These are phyloP conservation scores for Antennarius striatus DNA, from an alignment of 2,113 vertebrate species.

Conservation along the genomic window DNA sequence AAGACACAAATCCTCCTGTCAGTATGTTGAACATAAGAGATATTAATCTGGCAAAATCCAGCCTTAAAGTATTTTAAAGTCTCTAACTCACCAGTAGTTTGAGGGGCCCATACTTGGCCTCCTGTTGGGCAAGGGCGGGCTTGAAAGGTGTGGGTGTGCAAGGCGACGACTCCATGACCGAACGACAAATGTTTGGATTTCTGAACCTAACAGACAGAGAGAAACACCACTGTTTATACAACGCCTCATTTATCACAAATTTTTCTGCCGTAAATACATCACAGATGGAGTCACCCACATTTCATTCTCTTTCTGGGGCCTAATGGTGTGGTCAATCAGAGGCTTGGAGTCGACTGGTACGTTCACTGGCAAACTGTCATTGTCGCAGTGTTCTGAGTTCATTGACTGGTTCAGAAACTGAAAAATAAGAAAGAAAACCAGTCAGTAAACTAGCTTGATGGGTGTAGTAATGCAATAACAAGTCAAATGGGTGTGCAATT, in stretches of 20 bases:
- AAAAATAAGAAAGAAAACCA: slow-evolving; percentile 26
- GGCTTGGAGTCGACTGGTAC: slow-evolving; percentile 86
- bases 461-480: background rate
- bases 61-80: background rate
- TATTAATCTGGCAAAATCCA: background rate
- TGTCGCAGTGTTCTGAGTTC: slow-evolving; percentile 85
- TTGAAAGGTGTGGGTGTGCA: slow-evolving; percentile 95
- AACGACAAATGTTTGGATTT: slow-evolving; percentile 92
- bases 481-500: background rate
- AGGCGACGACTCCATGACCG: slow-evolving; percentile 91
- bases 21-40: slow-evolving; percentile 3
- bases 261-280: background rate
- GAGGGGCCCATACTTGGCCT: slow-evolving; percentile 91
- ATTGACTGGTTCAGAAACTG: slow-evolving; percentile 94
- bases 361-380: slow-evolving; percentile 82
- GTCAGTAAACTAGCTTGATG: background rate
- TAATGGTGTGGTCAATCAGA: slow-evolving; percentile 79
- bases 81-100: slow-evolving; percentile 90
- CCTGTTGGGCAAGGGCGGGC: slow-evolving; percentile 88
- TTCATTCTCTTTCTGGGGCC: slow-evolving; percentile 90
- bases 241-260: background rate
- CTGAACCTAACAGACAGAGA: slow-evolving; percentile 84
- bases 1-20: slow-evolving; percentile 25
- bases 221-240: background rate
- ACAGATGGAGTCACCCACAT: slow-evolving; percentile 79